phyloP scores from a whole-genome alignment of 1,140 invertebrate genomes.

The Colletes latitarsis region DNA sequence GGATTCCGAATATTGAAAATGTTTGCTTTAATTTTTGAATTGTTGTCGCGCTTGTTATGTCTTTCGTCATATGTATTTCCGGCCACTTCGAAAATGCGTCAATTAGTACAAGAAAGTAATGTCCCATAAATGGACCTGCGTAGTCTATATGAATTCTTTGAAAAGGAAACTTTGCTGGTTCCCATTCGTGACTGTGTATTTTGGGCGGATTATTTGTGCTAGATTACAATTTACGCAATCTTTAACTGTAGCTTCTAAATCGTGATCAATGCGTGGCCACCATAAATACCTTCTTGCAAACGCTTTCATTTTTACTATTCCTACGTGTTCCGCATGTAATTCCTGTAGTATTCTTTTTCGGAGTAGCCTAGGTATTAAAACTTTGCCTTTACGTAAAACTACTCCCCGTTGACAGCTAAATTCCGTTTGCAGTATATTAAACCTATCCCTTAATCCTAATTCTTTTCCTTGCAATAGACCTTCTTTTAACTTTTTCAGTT shows the following conservation, averaged over 20 bases:
- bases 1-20: conserved; percentile 6
- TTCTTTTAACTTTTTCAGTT: neutral
- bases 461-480: neutral
- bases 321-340: conserved; percentile 72
- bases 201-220: conserved; percentile 49
- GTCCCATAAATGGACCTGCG: conserved; percentile 74
- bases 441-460: neutral
- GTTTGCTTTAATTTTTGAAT: neutral
- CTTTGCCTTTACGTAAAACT: conserved; percentile 57
- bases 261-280: conserved; percentile 76
- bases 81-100: conserved; percentile 66
- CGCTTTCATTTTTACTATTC: conserved; percentile 78
- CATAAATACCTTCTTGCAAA: conserved; percentile 76
- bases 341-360: conserved; percentile 21
- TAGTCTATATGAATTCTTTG: conserved; percentile 79
- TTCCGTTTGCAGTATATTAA: neutral
- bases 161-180: neutral
- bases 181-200: neutral
- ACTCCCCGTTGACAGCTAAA: neutral
- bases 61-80: neutral
- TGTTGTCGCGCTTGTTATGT: neutral
- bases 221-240: conserved; percentile 34
- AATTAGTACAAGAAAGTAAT: conserved; percentile 74
- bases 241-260: conserved; percentile 45
- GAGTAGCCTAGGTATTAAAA: conserved; percentile 12